These are phyloP conservation scores for Onychostruthus taczanowskii DNA, from an alignment of 2,113 vertebrate species.

Conservation along the genomic window DNA sequence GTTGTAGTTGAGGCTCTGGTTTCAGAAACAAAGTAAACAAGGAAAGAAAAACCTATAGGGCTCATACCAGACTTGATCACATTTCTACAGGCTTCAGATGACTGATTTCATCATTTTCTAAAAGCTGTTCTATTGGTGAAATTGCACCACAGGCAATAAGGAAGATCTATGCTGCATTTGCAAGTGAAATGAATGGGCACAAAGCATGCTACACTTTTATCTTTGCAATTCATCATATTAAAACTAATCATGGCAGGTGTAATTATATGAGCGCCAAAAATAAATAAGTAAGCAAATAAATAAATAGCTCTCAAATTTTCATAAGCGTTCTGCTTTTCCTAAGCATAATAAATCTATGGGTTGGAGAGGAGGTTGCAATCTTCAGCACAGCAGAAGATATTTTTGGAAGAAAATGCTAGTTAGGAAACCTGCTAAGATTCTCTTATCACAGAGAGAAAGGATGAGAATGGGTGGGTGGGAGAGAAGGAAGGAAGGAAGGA, in stretches of 20 bases:
- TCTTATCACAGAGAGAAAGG: not conserved
- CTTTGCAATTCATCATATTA: conserved; percentile 6
- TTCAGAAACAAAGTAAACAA: conserved; percentile 24
- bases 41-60: not conserved
- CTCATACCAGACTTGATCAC: not conserved
- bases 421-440: not conserved
- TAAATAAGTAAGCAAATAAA: not conserved
- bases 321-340: not conserved
- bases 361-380: not conserved
- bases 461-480: no score
- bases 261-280: not conserved
- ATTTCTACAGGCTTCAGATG: not conserved
- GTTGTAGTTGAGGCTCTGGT: not conserved
- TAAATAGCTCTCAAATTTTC: not conserved
- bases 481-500: no score
- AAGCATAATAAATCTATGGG: not conserved
- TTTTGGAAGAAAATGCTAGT: not conserved
- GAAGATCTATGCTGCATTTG: not conserved
- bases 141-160: not conserved
- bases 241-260: not conserved
- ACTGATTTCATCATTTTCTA: not conserved
- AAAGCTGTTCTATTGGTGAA: not conserved
- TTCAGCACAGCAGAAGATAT: not conserved
- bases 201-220: not conserved
- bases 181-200: not conserved